A percentile compares a stretch with the other conserved stretches of the same genome.
Conservation (phyloP, 1,140 invertebrate genomes). For the Agraylea sexmaculata region DNA sequence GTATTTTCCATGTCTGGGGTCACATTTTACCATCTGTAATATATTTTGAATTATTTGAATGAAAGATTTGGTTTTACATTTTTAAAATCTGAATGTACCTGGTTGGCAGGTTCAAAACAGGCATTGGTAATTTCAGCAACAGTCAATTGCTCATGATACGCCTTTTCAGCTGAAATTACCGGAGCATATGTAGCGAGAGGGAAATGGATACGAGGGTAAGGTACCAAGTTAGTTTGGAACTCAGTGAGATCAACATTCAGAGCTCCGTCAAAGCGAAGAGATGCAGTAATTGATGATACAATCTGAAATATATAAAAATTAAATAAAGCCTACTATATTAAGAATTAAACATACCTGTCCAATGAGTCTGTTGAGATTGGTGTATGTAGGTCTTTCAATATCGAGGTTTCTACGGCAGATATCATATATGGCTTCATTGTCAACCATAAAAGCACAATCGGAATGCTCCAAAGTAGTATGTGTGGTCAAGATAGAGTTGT, state of each 20-base stretch:
- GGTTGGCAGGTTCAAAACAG: slow-evolving; percentile 71
- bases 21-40: slow-evolving; percentile 76
- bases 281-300: slow-evolving; percentile 76
- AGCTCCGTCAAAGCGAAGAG: slow-evolving; percentile 76
- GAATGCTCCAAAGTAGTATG: slow-evolving; percentile 72
- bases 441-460: slow-evolving; percentile 78
- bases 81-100: slow-evolving; percentile 39
- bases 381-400: slow-evolving; percentile 72
- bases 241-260: slow-evolving; percentile 83
- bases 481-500: slow-evolving; percentile 69
- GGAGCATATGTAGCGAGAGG: slow-evolving; percentile 67
- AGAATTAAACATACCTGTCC: slow-evolving; percentile 49
- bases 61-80: neutral
- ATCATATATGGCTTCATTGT: slow-evolving; percentile 84
- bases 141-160: slow-evolving; percentile 67
- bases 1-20: slow-evolving; percentile 67
- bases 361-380: slow-evolving; percentile 68
- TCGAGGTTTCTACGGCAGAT: slow-evolving; percentile 79
- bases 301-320: slow-evolving; percentile 41
- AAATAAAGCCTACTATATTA: slow-evolving; percentile 1
- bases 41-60: slow-evolving; percentile 15
- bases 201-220: slow-evolving; percentile 73
- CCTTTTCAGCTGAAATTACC: slow-evolving; percentile 69
- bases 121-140: slow-evolving; percentile 72
- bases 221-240: slow-evolving; percentile 80